Evolutionary conservation across 2,113 vertebrate genomes (phyloP).

Genomic region (human (Homo sapiens)): GRCh38 chr11:40962501-40963000

Average conservation of each 20-base stretch:
- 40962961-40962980: background rate
- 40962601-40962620: background rate
- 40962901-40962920: background rate
- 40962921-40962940: background rate
- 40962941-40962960: background rate
- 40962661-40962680: background rate
- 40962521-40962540: background rate
- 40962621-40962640: background rate
- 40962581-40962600: background rate
- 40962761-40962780: background rate
- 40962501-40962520: background rate
- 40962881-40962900: background rate
- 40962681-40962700: background rate
- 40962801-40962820: background rate
- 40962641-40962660: background rate
- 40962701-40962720: background rate
- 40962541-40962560: background rate
- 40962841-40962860: background rate
- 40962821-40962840: background rate
- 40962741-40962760: background rate
- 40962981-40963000: background rate
- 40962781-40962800: background rate
- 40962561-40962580: background rate
- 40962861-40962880: background rate
- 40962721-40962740: background rate